Percentiles rank a stretch among this genome's conserved stretches.
phyloP scores from a whole-genome alignment of 2,113 vertebrate species.

The Artemisiospiza belli region DNA sequence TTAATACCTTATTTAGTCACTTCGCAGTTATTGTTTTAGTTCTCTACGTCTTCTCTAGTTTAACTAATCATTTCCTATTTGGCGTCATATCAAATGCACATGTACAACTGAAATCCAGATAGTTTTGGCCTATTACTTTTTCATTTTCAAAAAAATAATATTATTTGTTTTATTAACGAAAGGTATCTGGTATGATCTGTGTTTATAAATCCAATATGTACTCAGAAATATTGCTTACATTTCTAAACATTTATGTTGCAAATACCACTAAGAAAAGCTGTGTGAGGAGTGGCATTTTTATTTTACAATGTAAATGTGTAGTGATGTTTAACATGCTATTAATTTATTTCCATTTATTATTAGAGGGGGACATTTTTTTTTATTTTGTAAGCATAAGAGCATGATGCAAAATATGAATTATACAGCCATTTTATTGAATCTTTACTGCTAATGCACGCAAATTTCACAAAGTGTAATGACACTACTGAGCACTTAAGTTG shows the following conservation, averaged over 20 bases:
- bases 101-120: neutral
- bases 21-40: neutral
- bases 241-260: neutral
- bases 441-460: slow-evolving; percentile 74
- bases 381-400: slow-evolving; percentile 45
- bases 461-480: slow-evolving; percentile 78
- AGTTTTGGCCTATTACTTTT: neutral
- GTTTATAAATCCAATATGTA: neutral
- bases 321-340: slow-evolving; percentile 12
- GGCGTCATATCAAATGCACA: neutral
- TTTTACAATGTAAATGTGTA: neutral
- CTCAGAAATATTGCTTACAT: neutral
- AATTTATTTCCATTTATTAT: slow-evolving; percentile 57
- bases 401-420: slow-evolving; percentile 73
- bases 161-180: neutral
- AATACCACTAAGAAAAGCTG: neutral
- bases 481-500: slow-evolving; percentile 77
- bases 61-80: slow-evolving; percentile 22
- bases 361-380: neutral
- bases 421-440: slow-evolving; percentile 71
- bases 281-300: neutral
- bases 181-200: neutral
- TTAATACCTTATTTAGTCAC: slow-evolving; percentile 34
- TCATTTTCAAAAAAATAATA: neutral
- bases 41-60: neutral